These are phyloP conservation scores for Trialeurodes vaporariorum DNA, from an alignment of 1,140 invertebrate species.

Conservation along the genomic window DNA sequence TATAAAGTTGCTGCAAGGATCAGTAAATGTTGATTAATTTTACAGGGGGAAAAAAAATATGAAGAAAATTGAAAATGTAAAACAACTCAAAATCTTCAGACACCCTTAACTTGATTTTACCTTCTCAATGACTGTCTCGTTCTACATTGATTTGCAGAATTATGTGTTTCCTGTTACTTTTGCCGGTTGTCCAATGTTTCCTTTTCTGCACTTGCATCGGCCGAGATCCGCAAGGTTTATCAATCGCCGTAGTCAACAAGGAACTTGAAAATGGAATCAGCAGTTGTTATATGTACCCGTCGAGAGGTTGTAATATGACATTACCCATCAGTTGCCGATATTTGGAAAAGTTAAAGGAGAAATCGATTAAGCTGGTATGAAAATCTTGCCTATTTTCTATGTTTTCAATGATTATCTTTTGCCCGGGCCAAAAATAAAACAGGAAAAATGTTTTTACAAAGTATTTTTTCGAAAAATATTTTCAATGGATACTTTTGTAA, in stretches of 20 bases:
- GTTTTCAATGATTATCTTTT: no score
- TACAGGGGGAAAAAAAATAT: no score
- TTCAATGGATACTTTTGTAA: no score
- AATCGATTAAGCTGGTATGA: constrained; percentile 25
- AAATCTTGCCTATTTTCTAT: no score
- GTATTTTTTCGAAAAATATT: no score
- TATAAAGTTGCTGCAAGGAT: no score
- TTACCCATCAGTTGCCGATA: constrained; percentile 59
- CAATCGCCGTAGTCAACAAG: constrained; percentile 42
- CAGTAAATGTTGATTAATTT: no score
- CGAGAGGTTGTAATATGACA: constrained; percentile 45
- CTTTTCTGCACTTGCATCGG: constrained; percentile 49
- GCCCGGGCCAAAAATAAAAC: no score
- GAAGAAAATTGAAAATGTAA: constrained; percentile 2
- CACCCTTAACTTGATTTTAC: no score
- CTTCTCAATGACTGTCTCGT: no score
- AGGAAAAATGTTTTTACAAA: no score
- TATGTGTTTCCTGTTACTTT: constrained; percentile 44
- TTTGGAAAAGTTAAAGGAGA: constrained; percentile 49
- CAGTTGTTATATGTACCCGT: constrained; percentile 33
- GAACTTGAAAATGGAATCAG: constrained; percentile 29
- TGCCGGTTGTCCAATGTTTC: constrained; percentile 48
- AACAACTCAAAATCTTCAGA: constrained; percentile 37
- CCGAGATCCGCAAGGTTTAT: constrained; percentile 41
- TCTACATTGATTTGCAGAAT: constrained; percentile 40